Base-by-base conservation (phyloP, 2,797 vertebrate genomes). In the Corythornis leucogaster region DNA sequence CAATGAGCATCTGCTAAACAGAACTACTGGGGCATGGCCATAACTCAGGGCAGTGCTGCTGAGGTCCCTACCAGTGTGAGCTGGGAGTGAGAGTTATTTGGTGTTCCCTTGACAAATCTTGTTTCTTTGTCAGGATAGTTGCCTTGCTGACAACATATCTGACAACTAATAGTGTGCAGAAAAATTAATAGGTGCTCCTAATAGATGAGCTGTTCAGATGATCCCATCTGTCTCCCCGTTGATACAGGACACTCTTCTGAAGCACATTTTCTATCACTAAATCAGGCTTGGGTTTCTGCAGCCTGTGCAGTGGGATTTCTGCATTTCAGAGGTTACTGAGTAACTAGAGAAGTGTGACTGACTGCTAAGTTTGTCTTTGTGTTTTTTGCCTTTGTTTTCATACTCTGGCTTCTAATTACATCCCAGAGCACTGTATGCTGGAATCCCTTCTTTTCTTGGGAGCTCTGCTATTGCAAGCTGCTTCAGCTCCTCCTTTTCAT, bases 1-100 rank as follows among this genome's bases (percentile, higher is more conserved):
- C 86, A 92, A 91, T 87, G 59, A 84, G 64, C 78, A 86, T 92
- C 81, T 89, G 59, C 75, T 95, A 81, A 93, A 64, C 63, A 95
- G 85, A 88, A 94, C 78, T 80, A 89, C 45, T 83, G 43, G 25
- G 54, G 31, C 16, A 51, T 63, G 94, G 58, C 46, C 76, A 63
- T 18, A 25, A 70, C 85, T 91, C 89, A 80, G 90, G 62, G 21
- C 54, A 80, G 33, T 43, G 16, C 64, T 84, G 57, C 68, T 84
- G 66, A 59, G 22, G 17, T 40, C 7, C 25, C 22, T 85, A 80
- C 11, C 35, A 59, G 3, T 40, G 20, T 77, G 30, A 87, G 63
- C 61, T 79, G 57, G 57, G 30, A 53, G 24, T 68, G 74, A 70
- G 33, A 73, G 15, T 75, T 90, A 76, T 68, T 86, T 77, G 24